A percentile compares a stretch with the other conserved stretches of the same genome.
These are phyloP conservation scores for Salpingus planirostris DNA, from an alignment of 2,888 invertebrate genomes.

Conservation along the genomic window DNA sequence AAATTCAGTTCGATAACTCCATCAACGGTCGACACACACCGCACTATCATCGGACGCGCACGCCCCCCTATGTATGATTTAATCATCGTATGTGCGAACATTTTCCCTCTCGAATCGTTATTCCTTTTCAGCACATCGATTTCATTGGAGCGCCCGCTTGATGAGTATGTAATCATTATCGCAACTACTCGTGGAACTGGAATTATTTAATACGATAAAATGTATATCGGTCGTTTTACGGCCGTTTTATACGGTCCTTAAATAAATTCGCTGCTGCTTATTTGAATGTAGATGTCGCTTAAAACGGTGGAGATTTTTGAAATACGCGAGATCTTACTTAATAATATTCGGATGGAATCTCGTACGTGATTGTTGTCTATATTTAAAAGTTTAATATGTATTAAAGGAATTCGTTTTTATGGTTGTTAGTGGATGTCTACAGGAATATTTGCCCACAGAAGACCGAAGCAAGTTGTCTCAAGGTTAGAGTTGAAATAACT, in stretches of 20 bases:
- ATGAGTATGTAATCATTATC: too few relatives aligned
- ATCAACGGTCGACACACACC: too few relatives aligned
- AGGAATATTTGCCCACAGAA: slow-evolving; percentile 15
- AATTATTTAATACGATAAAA: not conserved
- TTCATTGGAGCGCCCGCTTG: too few relatives aligned
- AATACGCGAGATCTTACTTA: slow-evolving; percentile 12
- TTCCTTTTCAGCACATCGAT: too few relatives aligned
- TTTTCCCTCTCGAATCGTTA: too few relatives aligned
- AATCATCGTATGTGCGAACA: too few relatives aligned
- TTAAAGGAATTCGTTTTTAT: slow-evolving; percentile 14
- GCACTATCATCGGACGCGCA: too few relatives aligned
- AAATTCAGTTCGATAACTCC: too few relatives aligned
- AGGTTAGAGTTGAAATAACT: slow-evolving; percentile 17
- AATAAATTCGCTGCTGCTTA: slow-evolving; percentile 2
- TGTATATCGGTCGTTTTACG: not conserved
- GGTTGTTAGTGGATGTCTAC: slow-evolving; percentile 14
- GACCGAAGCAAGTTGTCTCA: slow-evolving; percentile 14
- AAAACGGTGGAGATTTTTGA: slow-evolving; percentile 7
- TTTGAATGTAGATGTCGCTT: not conserved
- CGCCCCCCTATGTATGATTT: too few relatives aligned
- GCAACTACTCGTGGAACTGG: too few relatives aligned
- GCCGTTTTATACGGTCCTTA: slow-evolving; percentile 1
- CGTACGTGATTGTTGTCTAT: slow-evolving; percentile 13
- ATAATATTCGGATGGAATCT: slow-evolving; percentile 12
- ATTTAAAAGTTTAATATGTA: slow-evolving; percentile 11